Evolutionary conservation across 2,113 vertebrate genomes (phyloP), one percentile per base, ranked within the genome.

Genomic region (Perca fluviatilis): DNA sequence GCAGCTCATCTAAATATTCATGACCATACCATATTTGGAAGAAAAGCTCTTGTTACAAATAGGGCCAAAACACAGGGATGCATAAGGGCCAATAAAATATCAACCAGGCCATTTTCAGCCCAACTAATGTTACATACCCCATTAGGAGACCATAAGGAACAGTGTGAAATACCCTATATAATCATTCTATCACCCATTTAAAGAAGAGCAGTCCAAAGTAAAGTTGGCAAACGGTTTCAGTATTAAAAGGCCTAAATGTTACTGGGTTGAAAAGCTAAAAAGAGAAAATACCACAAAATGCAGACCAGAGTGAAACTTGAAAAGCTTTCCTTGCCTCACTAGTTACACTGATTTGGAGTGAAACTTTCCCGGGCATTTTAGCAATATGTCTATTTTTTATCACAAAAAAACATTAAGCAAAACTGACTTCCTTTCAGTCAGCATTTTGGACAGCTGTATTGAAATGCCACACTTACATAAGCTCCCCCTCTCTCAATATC

Each of bases 401-500:
- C 56, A 77, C 12, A 56, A 63, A 82, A 77, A 85, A 80, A 85
- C 64, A 89, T 85, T 73, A 68, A 88, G 86, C 74, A 46, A 87
- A 82, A 65, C 53, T 75, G 84, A 71, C 61, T 86, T 79, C 78
- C 54, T 85, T 85, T 84, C 87, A 84, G 81, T 89, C 83, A 89
- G 82, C 84, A 43, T 78, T 86, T 88, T 81, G 77, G 83, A 84
- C 72, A 78, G 80, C 54, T 82, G 77, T 63, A 84, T 78, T 80
- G 61, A 90, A 88, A 84, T 68, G 79, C 27, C 79, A 79, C 57
- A 50, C 63, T 85, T 84, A 80, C 78, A 82, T 75, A 86, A 86
- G 83, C 76, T 54, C 54, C 12, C 47, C 19, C 50, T 49, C 47
- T 62, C 60, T 74, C 75, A 61, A 2, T 79, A 69, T 79, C 80